These are phyloP conservation scores for Myotis planiceps DNA, from an alignment of 2,797 vertebrate genomes.

Conservation along the genomic window DNA sequence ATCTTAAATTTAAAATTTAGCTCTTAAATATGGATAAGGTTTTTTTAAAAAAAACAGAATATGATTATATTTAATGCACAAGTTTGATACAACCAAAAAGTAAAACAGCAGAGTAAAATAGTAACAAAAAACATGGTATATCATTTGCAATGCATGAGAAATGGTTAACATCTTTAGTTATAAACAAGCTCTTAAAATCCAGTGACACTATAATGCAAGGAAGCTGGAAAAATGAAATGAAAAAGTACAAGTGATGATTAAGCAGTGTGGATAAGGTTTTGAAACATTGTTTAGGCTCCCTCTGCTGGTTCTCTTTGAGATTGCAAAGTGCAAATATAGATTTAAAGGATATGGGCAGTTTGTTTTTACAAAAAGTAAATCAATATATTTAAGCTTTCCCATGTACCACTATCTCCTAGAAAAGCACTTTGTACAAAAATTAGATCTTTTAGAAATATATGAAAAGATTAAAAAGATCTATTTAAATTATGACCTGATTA, in stretches of 20 bases:
- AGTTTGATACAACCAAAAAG: too few relatives aligned
- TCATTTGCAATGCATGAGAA: too few relatives aligned
- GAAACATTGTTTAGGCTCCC: slow-evolving; percentile 29
- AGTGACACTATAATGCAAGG: too few relatives aligned
- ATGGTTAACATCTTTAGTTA: too few relatives aligned
- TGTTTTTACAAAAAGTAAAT: neutral
- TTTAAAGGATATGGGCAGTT: neutral
- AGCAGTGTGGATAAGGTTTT: neutral
- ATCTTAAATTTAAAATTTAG: neutral
- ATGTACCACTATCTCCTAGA: too few relatives aligned
- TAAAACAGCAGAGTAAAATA: too few relatives aligned
- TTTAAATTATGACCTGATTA: neutral
- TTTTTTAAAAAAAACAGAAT: neutral
- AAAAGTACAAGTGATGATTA: too few relatives aligned
- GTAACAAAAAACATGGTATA: too few relatives aligned
- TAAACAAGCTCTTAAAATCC: too few relatives aligned
- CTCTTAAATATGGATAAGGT: neutral
- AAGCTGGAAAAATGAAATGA: too few relatives aligned
- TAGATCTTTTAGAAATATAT: neutral
- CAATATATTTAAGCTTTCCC: too few relatives aligned
- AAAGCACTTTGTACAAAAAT: neutral
- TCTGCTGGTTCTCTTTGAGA: slow-evolving; percentile 63
- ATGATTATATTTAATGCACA: too few relatives aligned
- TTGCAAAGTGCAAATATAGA: neutral
- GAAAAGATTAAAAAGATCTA: neutral